Percentiles rank a stretch among this genome's conserved stretches.
Conservation (phyloP, 2,113 vertebrate genomes). For the Apus apus region DNA sequence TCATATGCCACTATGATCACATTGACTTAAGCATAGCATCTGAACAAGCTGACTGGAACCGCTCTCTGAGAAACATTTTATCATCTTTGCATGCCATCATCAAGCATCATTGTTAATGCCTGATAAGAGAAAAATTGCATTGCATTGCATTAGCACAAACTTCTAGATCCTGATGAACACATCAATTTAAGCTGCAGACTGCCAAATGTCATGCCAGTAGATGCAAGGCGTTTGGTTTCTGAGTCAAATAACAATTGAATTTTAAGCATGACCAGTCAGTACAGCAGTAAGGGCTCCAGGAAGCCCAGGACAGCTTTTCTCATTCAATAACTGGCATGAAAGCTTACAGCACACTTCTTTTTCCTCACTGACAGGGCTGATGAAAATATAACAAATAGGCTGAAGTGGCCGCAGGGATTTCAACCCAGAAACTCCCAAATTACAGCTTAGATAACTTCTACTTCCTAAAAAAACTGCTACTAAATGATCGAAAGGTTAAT, state of each 20-base stretch:
- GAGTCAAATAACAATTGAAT: conserved; percentile 70
- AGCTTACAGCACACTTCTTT: conserved; percentile 62
- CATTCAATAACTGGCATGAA: conserved; percentile 40
- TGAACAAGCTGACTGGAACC: conserved; percentile 17
- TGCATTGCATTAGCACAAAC: conserved; percentile 41
- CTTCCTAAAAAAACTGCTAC: conserved; percentile 30
- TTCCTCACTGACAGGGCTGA: conserved; percentile 54
- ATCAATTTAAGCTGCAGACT: conserved; percentile 51
- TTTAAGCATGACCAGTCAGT: conserved; percentile 67
- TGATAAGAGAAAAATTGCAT: conserved; percentile 53
- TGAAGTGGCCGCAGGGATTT: conserved; percentile 59
- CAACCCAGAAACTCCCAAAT: conserved; percentile 52
- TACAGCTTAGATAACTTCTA: conserved; percentile 40
- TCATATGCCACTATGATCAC: conserved; percentile 8
- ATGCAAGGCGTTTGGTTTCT: conserved; percentile 48
- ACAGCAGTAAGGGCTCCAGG: conserved; percentile 21
- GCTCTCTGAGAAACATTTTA: conserved; percentile 32
- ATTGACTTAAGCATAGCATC: conserved; percentile 42
- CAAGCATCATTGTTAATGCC: conserved; percentile 40
- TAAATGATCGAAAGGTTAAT: conserved; percentile 67
- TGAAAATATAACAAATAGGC: conserved; percentile 69
- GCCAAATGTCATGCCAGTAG: conserved; percentile 62
- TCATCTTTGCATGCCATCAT: conserved; percentile 29
- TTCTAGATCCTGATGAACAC: conserved; percentile 46
- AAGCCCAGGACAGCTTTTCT: conserved; percentile 49